Evolutionary conservation across 2,797 vertebrate species (phyloP), one percentile per base, ranked within the genome.

Genomic region (Petrocephalus schoutedeni): DNA sequence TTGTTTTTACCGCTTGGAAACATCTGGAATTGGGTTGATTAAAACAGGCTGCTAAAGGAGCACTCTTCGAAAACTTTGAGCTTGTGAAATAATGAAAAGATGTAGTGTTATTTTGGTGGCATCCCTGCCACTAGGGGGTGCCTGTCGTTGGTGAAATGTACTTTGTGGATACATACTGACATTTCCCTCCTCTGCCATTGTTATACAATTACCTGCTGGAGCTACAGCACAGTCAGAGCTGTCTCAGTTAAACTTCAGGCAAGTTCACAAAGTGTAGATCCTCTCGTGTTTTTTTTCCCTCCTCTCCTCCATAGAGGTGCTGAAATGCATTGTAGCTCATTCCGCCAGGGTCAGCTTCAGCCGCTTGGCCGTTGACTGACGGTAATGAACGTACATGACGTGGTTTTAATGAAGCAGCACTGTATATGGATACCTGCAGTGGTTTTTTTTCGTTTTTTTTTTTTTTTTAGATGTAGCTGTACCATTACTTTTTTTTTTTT

Each of bases 1-100:
- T 83, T 83, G 23, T 64, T 89, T 84, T 88, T 74, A 74, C 86
- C 94, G 94, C 94, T 94, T 95, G 94, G 94, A 95, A 94, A 93
- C 94, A 93, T 95, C 91, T 93, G 91, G 91, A 90, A 91, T 91
- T 89, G 91, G 90, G 67, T 74, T 87, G 41, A 61, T 45, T 90
- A 64, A 89, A 67, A 82, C 93, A 90, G 91, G 91, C 92, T 88
- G 89, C 91, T 93, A 92, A 85, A 57, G 59, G 21, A 51, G 5
- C 36, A 71, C 32, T 36, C 57, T 32, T 53, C 32, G n/a, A 71
- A 87, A 51, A 21, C 41, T 6, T 28, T 53, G 51, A 57, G 28
- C 28, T 80, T 32, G 87, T 93, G 90, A 94, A 93, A 94, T 93
- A 93, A 93, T 94, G 88, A 92, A 64, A 88, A 3, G 51, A 54